Conservation (phyloP, 2,888 invertebrate species). For the Ctenicera cuprea region DNA sequence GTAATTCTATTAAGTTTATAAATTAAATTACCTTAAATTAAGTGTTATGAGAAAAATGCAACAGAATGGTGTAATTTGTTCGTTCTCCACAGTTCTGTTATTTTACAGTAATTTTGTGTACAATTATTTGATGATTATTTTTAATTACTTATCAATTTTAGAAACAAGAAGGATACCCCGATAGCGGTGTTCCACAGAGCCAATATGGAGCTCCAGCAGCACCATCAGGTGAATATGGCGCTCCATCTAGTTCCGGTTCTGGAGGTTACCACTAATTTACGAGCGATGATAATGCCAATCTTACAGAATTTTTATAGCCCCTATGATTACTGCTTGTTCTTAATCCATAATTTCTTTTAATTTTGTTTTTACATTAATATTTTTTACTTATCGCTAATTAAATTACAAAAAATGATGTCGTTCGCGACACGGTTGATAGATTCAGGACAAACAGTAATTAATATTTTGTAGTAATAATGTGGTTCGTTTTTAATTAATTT, state of each 20-base stretch:
- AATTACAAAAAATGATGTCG: too few species aligned
- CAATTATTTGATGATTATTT: too few species aligned
- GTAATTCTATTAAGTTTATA: too few species aligned
- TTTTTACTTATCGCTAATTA: too few species aligned
- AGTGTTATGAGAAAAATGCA: too few species aligned
- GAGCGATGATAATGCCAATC: background rate
- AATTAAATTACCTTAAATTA: too few species aligned
- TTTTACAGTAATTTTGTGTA: too few species aligned
- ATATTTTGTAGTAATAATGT: constrained; percentile 17
- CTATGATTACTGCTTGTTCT: background rate
- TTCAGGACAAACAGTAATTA: background rate
- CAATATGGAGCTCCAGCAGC: constrained; percentile 74
- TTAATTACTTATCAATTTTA: constrained; percentile 46
- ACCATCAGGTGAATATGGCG: constrained; percentile 77
- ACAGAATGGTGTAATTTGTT: too few species aligned
- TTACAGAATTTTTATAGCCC: background rate
- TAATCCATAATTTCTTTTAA: background rate
- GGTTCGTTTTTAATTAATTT: constrained; percentile 15
- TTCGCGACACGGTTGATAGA: background rate
- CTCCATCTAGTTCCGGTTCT: constrained; percentile 69
- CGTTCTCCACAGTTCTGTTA: too few species aligned
- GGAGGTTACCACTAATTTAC: constrained; percentile 16
- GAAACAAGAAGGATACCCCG: constrained; percentile 71
- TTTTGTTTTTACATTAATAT: too few species aligned
- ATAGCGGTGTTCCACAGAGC: constrained; percentile 70